Conservation (phyloP, 2,113 vertebrate genomes). For the Gallinago undulata region DNA sequence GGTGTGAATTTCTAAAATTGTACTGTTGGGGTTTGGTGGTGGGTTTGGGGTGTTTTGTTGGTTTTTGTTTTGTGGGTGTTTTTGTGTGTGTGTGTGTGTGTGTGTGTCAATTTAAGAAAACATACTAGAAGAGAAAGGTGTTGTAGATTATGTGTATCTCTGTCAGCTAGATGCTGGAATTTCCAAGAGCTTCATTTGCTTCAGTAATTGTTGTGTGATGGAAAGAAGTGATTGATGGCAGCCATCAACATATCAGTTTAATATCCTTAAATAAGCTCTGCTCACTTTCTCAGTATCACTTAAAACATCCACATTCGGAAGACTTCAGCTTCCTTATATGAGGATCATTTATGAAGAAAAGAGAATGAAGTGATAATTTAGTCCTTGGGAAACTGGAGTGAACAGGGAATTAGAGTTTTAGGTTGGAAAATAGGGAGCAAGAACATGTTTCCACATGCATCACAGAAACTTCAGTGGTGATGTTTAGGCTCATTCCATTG, state of each 20-base stretch:
- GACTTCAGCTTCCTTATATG: neutral
- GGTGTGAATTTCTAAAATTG: neutral
- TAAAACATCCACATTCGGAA: neutral
- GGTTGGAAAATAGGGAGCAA: neutral
- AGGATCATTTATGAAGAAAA: neutral
- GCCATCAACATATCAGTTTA: neutral
- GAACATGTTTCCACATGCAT: neutral
- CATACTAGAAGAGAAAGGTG: neutral
- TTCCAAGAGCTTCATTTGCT: constrained; percentile 9
- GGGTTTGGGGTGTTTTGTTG: neutral
- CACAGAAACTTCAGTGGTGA: neutral
- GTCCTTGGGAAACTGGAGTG: neutral
- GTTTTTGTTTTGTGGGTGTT: neutral
- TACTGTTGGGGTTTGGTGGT: neutral
- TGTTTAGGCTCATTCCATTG: neutral
- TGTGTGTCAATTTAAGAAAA: neutral
- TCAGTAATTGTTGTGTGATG: constrained; percentile 7
- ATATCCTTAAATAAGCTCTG: neutral
- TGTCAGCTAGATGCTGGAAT: neutral
- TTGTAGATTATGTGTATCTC: neutral
- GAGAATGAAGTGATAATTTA: neutral
- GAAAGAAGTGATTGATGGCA: constrained; percentile 19
- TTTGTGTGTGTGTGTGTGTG: too few species aligned
- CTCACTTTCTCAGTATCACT: neutral
- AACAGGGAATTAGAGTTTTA: neutral